A percentile compares a stretch with the other conserved stretches of the same genome.
phyloP scores from a whole-genome alignment of 2,113 vertebrate genomes.

The Turdus rufiventris region DNA sequence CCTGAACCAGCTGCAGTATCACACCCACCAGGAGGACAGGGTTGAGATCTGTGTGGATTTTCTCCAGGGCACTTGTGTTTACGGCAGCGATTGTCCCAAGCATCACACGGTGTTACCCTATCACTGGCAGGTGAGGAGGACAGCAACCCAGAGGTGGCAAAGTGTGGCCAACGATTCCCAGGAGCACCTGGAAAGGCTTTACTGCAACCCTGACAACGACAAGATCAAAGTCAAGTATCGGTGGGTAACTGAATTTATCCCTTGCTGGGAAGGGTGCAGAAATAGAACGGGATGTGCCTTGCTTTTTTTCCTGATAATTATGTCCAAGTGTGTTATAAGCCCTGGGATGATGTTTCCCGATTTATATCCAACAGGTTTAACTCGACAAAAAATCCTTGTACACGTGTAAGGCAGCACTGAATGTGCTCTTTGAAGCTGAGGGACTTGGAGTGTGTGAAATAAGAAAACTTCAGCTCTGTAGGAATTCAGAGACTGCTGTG shows the following conservation, averaged over 20 bases:
- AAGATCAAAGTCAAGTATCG: conserved; percentile 89
- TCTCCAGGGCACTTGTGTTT: conserved; percentile 89
- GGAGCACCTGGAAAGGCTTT: conserved; percentile 97
- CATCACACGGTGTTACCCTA: conserved; percentile 96
- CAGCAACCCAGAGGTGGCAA: conserved; percentile 85
- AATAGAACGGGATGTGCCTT: fast-evolving
- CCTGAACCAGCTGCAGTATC: conserved; percentile 95
- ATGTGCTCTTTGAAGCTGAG: not conserved
- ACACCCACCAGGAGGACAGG: conserved; percentile 90
- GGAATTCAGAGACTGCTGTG: not conserved
- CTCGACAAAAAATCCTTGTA: not conserved
- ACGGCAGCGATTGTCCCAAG: conserved; percentile 89
- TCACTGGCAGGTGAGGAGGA: conserved; percentile 94
- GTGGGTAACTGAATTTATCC: conserved; percentile 76
- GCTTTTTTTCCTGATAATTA: not conserved
- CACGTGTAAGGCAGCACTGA: not conserved
- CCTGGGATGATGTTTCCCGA: not conserved
- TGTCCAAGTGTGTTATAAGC: not conserved
- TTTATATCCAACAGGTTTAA: not conserved
- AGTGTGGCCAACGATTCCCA: conserved; percentile 93
- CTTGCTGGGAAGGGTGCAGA: not conserved
- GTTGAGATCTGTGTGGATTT: conserved; percentile 95
- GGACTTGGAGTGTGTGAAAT: not conserved
- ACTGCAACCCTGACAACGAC: conserved; percentile 98
- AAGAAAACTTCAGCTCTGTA: not conserved